Base-by-base conservation (phyloP, 2,113 vertebrate species). In the Platichthys stellatus region DNA sequence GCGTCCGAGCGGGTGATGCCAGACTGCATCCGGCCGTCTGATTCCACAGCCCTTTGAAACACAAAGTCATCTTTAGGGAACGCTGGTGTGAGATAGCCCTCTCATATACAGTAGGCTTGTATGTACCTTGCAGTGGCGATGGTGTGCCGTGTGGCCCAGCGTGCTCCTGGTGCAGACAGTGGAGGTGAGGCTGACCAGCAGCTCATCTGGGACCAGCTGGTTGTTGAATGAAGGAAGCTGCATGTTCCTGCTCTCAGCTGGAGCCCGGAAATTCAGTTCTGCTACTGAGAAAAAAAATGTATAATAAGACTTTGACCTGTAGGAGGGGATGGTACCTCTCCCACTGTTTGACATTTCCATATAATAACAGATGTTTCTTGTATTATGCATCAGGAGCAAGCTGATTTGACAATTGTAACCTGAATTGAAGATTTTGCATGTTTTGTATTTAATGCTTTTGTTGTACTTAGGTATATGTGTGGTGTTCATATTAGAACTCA, bases 1-100 rank as follows among this genome's bases (percentile, higher is more conserved):
- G 54, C 93, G 92, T 77, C 64, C 82, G 47, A 90, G 18, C 2
- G 94, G 90, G 73, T 97, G 95, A 88, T 96, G 95, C 96, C 97
- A 97, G 72, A 97, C 93, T 18, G 53, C 69, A 89, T 96, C 95
- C 0, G 85, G 76, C 3, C 78, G 31, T 10, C 94, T 94, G 9
- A 93, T 81, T 59, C 89, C 91, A 80, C 54, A 69, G 38, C 84
- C 88, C 97, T 97, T 71, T 77, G 66, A 89, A 72, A 72, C 0
- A 63, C 60, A 89, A 70, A 65, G 12, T 28, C 17, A 38, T 58
- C 31, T 20, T 58, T 23, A 65, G 13, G 13, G 2, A 74, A 67
- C 23, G 59, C 26, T 51, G 20, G 1, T 20, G n/a, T 61, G 1
- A 78, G 59, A 10, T 31, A 31, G 31, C 31, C 31, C 6, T 31